phyloP scores from a whole-genome alignment of 2,113 vertebrate genomes.

The Mystacornis crossleyi region DNA sequence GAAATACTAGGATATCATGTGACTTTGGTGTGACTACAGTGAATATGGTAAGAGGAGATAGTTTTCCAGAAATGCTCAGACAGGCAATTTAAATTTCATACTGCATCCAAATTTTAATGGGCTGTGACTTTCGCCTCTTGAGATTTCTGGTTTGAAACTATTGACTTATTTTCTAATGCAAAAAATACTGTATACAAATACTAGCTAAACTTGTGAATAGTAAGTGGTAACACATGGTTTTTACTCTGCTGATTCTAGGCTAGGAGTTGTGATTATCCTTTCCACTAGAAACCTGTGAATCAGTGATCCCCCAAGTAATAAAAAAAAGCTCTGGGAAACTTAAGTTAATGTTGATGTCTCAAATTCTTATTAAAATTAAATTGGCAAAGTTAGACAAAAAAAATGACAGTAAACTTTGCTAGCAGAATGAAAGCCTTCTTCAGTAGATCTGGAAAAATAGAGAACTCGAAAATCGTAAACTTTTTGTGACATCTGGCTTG shows the following conservation, averaged over 20 bases:
- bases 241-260: background rate
- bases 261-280: background rate
- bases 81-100: background rate
- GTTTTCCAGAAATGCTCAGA: background rate
- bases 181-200: background rate
- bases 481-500: background rate
- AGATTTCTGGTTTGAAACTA: background rate
- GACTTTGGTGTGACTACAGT: background rate
- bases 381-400: background rate
- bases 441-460: background rate
- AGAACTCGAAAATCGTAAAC: background rate
- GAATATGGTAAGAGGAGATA: background rate
- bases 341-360: background rate
- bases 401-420: background rate
- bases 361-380: background rate
- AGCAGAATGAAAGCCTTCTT: background rate
- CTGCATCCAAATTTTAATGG: background rate
- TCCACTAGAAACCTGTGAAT: background rate
- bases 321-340: background rate
- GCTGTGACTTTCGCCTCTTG: background rate
- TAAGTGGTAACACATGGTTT: background rate
- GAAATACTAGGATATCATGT: background rate
- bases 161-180: background rate
- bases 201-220: background rate
- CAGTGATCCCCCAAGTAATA: background rate